Conservation (phyloP, 2,113 vertebrate genomes). For the Cepphus grylle region DNA sequence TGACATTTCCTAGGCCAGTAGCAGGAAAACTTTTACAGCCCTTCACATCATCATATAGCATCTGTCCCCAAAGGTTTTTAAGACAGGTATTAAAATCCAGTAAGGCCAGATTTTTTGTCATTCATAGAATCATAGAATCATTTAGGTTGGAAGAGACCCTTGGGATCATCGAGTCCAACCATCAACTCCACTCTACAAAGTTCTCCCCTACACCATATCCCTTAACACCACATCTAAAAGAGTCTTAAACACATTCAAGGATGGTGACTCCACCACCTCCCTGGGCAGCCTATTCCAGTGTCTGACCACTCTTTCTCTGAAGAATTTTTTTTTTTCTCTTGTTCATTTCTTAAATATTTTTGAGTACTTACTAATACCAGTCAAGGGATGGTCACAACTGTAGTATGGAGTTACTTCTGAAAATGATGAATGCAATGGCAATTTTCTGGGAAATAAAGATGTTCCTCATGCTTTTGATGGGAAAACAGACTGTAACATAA, state of each 20-base stretch:
- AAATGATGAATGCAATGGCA: not conserved
- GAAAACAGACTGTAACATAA: not conserved
- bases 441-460: not conserved
- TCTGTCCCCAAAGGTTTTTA: not conserved
- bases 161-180: no score
- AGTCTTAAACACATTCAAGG: no score
- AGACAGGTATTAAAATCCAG: not conserved
- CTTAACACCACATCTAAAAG: no score
- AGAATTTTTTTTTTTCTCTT: not conserved
- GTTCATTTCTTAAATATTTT: constrained; percentile 20
- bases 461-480: not conserved
- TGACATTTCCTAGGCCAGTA: not conserved
- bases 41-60: not conserved
- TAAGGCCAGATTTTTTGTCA: not conserved
- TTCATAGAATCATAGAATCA: not conserved
- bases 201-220: no score
- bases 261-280: no score
- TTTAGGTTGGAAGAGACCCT: no score
- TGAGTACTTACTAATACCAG: not conserved
- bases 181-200: no score
- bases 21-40: constrained; percentile 9
- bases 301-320: no score
- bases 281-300: no score
- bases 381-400: not conserved
- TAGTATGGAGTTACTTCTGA: not conserved